Evolutionary conservation across 2,113 vertebrate genomes (phyloP), one percentile per base, ranked within the genome.

Genomic region (Microtus montanus): DNA sequence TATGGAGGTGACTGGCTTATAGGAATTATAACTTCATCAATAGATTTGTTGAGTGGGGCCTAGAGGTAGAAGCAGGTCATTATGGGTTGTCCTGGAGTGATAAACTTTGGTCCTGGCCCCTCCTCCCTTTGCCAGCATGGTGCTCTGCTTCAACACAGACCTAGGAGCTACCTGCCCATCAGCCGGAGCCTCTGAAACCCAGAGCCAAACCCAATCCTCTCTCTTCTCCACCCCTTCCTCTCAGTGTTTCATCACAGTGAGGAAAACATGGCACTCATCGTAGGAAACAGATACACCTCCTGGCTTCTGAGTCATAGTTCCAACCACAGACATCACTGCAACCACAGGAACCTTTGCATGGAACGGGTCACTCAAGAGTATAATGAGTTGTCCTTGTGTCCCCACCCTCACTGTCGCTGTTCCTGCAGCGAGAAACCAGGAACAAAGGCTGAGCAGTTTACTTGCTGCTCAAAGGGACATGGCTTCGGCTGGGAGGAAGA

Each of bases 391-490:
- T 70, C 26, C n/a, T 91, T 87, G 58, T 52, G 17, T 88, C 96
- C 66, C 38, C 35, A 70, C 47, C 33, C 78, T 95, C 38, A 26
- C 41, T 84, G 10, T 77, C 1, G 0, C 38, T 49, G 49, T 30
- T 95, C 22, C 19, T 44, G 58, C 11, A 17, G 70, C 19, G n/a
- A 66, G 33, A 35, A 35, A 41, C 3, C 3, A 68, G 71, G 38
- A 94, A 84, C 61, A 92, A 83, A 89, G 90, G 35, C 52, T 80
- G 66, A 15, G 49, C 49, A 35, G 58, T 94, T 92, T 88, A 82
- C 87, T 93, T 47, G 79, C 35, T 96, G 66, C 84, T 90, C 80
- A 97, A 93, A 93, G 87, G n/a, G 89, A 94, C 87, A 77, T 82
- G 79, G 92, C 38, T 90, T 74, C 64, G 66, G 70, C 79, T 95